phyloP scores from a whole-genome alignment of 2,113 vertebrate genomes.

The Cygnus atratus region DNA sequence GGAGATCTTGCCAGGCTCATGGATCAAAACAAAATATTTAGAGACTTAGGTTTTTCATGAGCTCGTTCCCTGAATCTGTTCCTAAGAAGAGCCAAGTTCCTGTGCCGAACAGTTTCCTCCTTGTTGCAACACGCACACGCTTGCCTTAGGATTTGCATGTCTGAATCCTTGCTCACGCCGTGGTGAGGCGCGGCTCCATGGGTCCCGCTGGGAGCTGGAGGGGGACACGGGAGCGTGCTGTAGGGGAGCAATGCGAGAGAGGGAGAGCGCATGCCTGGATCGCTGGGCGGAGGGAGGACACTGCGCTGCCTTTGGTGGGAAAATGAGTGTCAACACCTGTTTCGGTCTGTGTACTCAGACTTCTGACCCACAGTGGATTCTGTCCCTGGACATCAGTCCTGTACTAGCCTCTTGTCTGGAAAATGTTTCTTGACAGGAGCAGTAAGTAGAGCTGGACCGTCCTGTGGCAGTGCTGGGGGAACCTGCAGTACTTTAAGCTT shows the following conservation, averaged over 20 bases:
- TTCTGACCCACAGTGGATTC: neutral
- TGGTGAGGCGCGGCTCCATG: accelerated
- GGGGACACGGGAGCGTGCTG: neutral
- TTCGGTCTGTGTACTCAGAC: accelerated
- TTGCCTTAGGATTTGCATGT: constrained; percentile 22
- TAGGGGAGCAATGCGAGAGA: neutral
- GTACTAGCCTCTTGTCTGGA: neutral
- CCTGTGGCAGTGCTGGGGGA: neutral
- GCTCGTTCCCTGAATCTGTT: neutral
- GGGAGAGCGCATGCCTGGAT: neutral
- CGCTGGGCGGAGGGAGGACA: neutral
- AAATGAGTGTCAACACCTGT: neutral
- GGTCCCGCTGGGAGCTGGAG: neutral
- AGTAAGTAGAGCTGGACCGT: neutral
- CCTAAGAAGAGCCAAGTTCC: neutral
- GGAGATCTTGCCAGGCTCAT: constrained; percentile 21
- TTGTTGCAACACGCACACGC: neutral
- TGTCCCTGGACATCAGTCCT: neutral
- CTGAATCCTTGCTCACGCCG: neutral
- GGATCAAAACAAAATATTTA: constrained; percentile 56
- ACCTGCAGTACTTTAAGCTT: neutral
- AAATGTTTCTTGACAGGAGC: neutral
- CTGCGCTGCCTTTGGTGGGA: neutral
- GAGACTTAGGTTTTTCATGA: constrained; percentile 40
- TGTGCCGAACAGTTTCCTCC: neutral